Evolutionary conservation across 2,797 vertebrate genomes (phyloP).

Genomic region (Syncerus caffer): DNA sequence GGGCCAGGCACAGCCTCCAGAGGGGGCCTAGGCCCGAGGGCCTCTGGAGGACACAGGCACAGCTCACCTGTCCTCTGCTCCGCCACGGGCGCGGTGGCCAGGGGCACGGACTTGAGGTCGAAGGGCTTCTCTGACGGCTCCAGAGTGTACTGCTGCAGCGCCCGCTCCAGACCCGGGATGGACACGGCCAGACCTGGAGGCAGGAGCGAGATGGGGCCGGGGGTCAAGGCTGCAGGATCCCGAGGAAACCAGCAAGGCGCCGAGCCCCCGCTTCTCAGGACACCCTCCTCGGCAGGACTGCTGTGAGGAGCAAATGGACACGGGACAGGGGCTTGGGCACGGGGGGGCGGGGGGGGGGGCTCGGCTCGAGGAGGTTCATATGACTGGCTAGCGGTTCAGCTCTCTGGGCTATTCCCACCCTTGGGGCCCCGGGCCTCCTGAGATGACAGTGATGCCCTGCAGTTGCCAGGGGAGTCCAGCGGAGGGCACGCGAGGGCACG

Average conservation of each 20-base stretch:
- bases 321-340: background rate
- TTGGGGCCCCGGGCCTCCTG: background rate
- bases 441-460: background rate
- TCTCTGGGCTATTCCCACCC: background rate
- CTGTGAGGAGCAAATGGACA: background rate
- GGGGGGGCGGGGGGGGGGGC: no score
- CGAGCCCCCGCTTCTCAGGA: background rate
- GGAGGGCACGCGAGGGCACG: background rate
- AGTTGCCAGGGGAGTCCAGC: background rate
- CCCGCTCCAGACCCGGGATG: constrained; percentile 86
- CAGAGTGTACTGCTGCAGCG: constrained; percentile 86
- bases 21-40: background rate
- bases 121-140: constrained; percentile 88
- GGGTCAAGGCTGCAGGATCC: background rate
- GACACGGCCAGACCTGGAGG: constrained; percentile 84
- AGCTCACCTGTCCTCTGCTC: constrained; percentile 86
- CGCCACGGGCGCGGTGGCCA: constrained; percentile 82
- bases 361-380: background rate
- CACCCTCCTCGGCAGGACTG: background rate
- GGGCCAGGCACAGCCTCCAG: background rate
- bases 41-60: background rate
- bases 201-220: background rate
- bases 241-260: background rate
- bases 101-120: constrained; percentile 87
- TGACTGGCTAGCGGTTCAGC: background rate